These are phyloP conservation scores for Leucophenga montana DNA, from an alignment of 2,888 invertebrate species.

Conservation along the genomic window DNA sequence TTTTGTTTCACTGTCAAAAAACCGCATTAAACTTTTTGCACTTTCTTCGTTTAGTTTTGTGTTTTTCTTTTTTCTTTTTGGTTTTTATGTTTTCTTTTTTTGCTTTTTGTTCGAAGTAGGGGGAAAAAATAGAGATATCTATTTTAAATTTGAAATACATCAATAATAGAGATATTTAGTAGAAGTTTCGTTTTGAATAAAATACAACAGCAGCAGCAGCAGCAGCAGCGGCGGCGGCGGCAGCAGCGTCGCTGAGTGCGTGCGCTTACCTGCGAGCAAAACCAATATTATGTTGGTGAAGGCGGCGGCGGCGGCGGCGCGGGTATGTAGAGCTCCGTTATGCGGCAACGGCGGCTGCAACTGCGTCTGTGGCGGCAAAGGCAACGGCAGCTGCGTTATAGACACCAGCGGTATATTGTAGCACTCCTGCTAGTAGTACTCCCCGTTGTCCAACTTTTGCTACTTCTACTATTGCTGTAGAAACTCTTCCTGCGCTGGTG, in stretches of 20 bases:
- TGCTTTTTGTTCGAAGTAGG: conserved; percentile 47
- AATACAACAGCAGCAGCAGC: too few relatives aligned
- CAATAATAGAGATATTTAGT: conserved; percentile 43
- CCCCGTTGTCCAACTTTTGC: too few relatives aligned
- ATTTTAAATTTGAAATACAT: conserved; percentile 52
- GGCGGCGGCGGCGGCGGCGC: too few relatives aligned
- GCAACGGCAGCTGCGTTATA: too few relatives aligned
- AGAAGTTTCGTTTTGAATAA: conserved; percentile 10
- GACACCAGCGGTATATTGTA: too few relatives aligned
- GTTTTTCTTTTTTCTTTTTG: conserved; percentile 28
- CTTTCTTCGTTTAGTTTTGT: conserved; percentile 35
- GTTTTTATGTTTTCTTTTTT: conserved; percentile 9
- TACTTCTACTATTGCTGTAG: too few relatives aligned
- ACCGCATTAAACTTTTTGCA: conserved; percentile 30
- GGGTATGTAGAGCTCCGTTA: too few relatives aligned
- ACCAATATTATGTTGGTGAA: too few relatives aligned
- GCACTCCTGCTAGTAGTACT: too few relatives aligned
- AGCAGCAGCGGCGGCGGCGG: conserved; percentile 34
- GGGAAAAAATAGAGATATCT: conserved; percentile 60
- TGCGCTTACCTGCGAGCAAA: conserved; percentile 48
- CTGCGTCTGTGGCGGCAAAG: too few relatives aligned
- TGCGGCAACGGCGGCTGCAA: too few relatives aligned
- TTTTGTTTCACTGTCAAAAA: conserved; percentile 35
- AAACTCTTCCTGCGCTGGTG: too few relatives aligned
- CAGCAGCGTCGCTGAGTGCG: conserved; percentile 44